These are phyloP conservation scores for Congeria kusceri DNA, from an alignment of 2,888 invertebrate species.

Conservation along the genomic window DNA sequence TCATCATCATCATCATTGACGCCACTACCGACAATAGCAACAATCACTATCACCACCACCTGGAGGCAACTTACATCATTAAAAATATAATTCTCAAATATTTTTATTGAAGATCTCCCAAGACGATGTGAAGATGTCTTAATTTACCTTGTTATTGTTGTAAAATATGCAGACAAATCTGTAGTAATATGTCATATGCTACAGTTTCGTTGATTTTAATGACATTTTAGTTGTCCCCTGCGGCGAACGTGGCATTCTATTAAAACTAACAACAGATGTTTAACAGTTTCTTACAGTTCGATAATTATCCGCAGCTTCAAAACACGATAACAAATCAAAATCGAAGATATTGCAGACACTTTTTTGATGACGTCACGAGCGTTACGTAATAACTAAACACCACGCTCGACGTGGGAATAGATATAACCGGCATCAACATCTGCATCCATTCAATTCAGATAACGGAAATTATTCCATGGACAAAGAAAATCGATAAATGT, in stretches of 20 bases:
- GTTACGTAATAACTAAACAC: constrained; percentile 9
- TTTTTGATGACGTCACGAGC: neutral
- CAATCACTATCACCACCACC: too few species aligned
- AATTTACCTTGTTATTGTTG: too few species aligned
- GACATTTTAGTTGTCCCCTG: constrained; percentile 28
- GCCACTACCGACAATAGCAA: too few species aligned
- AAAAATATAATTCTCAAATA: too few species aligned
- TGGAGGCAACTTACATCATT: too few species aligned
- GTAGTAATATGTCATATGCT: constrained; percentile 19
- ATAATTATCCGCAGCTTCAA: neutral
- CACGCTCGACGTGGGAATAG: neutral
- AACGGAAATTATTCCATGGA: constrained; percentile 2
- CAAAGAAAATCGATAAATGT: constrained; percentile 6
- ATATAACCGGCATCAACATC: neutral
- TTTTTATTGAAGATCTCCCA: too few species aligned
- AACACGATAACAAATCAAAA: neutral
- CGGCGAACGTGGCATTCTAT: neutral
- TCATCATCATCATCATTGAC: too few species aligned
- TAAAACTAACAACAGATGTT: constrained; percentile 21
- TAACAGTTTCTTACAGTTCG: constrained; percentile 4
- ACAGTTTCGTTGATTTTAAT: constrained; percentile 21
- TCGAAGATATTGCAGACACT: neutral
- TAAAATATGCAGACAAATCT: too few species aligned
- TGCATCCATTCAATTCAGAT: neutral
- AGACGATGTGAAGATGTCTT: too few species aligned